These are phyloP conservation scores for Setophaga coronata DNA, from an alignment of 2,113 vertebrate genomes.

Conservation along the genomic window DNA sequence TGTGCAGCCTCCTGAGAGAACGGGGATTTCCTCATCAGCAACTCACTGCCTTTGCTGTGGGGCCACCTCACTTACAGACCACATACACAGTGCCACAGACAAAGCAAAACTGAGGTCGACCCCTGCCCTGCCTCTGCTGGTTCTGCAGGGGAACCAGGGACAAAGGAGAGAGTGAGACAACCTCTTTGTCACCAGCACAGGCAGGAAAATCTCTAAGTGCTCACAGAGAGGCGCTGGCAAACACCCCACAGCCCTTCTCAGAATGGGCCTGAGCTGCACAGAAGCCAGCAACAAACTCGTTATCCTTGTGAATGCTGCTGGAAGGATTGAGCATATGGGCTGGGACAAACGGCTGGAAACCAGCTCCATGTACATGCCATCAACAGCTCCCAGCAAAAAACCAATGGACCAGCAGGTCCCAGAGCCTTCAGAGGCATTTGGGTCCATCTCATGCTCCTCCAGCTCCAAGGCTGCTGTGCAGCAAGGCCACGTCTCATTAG, in stretches of 20 bases:
- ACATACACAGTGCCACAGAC: not conserved
- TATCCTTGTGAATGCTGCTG: not conserved
- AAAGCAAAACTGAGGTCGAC: not conserved
- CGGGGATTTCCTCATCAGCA: not conserved
- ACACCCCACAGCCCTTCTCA: not conserved
- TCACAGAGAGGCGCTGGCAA: not conserved
- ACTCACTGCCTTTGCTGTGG: not conserved
- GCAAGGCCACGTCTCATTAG: rapidly evolving
- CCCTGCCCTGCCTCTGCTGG: not conserved
- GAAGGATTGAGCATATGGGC: not conserved
- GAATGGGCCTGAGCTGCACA: not conserved
- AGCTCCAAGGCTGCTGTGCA: not conserved
- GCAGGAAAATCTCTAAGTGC: not conserved
- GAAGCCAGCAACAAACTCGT: not conserved
- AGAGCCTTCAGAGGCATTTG: not conserved
- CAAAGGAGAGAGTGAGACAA: not conserved
- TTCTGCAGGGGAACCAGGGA: not conserved
- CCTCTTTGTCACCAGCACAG: not conserved
- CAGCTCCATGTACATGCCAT: not conserved
- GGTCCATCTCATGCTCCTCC: not conserved
- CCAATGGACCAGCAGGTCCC: not conserved
- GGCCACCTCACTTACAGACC: rapidly evolving
- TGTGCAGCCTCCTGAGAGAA: not conserved
- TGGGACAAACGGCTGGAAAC: not conserved
- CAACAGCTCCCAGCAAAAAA: not conserved